Evolutionary conservation across 1,140 invertebrate species (phyloP).

Genomic region (Drosophila equinoxialis): DNA sequence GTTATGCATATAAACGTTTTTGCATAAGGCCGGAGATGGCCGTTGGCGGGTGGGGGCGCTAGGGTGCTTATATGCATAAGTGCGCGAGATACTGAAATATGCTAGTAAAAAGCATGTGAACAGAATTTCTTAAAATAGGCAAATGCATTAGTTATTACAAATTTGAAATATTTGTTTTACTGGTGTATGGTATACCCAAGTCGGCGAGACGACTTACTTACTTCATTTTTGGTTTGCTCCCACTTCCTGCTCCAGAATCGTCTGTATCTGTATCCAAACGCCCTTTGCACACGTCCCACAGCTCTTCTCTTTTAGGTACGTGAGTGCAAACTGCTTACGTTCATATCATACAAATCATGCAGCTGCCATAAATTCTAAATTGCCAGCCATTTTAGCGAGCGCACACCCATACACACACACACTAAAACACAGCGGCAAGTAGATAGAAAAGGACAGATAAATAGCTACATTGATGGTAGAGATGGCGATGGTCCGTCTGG

Average conservation of each 20-base stretch:
- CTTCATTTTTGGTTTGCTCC: slow-evolving; percentile 11
- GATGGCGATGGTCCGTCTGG: slow-evolving; percentile 21
- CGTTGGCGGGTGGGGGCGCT: too few relatives aligned
- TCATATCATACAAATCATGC: slow-evolving; percentile 82
- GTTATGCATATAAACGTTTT: too few relatives aligned
- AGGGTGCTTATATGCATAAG: too few relatives aligned
- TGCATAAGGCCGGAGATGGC: too few relatives aligned
- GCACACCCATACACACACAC: slow-evolving; percentile 36
- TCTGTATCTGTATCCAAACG: background rate
- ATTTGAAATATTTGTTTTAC: too few relatives aligned
- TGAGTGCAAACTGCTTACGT: slow-evolving; percentile 79
- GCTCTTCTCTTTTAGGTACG: slow-evolving; percentile 56
- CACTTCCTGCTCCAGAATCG: slow-evolving; percentile 24
- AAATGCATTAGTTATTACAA: too few relatives aligned
- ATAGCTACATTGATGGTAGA: slow-evolving; percentile 35
- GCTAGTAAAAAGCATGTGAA: too few relatives aligned
- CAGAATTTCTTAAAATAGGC: too few relatives aligned
- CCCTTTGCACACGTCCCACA: background rate
- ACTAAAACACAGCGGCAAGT: background rate
- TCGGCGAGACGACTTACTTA: too few relatives aligned
- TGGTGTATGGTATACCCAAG: too few relatives aligned
- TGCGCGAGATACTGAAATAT: too few relatives aligned
- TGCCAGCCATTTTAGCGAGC: slow-evolving; percentile 70
- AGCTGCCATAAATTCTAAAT: slow-evolving; percentile 82
- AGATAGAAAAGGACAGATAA: slow-evolving; percentile 20